Base-by-base conservation (phyloP, 2,113 vertebrate species). In the Tragulus kanchil region DNA sequence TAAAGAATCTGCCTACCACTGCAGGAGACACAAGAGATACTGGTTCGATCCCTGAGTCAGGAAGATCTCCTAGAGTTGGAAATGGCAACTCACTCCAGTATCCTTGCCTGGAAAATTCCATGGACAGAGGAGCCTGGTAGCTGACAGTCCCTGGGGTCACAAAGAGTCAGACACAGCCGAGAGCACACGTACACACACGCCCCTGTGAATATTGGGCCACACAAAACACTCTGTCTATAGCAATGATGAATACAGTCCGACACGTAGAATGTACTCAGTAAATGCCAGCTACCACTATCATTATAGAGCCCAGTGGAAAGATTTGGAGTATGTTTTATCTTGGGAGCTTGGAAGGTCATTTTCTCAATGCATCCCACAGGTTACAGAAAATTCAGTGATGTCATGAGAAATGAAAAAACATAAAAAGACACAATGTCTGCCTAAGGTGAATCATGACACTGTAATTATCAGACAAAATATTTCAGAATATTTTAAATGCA, bases 401-500 rank as follows among this genome's bases (percentile, higher is more conserved):
- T 75, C 21, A 86, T 84, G 56, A 83, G 69, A 87, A 91, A 48
- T 71, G 59, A 62, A 97, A 75, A 25, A 64, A 73, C 31, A 21
- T 78, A 94, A 93, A 83, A 71, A 73, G 61, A 50, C 11, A 83
- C 4, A 28, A 14, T 78, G 65, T 89, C 54, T 97, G 82, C 45
- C 13, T 19, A 69, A 59, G 17, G 64, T 15, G 9, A 31, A 61
- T 54, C 75, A 86, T 48, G 28, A 45, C 59, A 94, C 48, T 81
- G 3, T 61, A 78, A 77, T 94, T 42, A 81, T 65, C 73, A 85
- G 71, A 85, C 86, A 86, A 58, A 89, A 56, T 69, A 79, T 48
- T 85, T 83, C 28, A 87, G 65, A 79, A 79, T 62, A 15, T 81
- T 77, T 95, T 89, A 83, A 79, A 79, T 94, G 89, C 54, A 85